Evolutionary conservation across 2,113 vertebrate genomes (phyloP), one percentile per base, ranked within the genome.

Genomic region (Sinocyclocheilus anophthalmus): DNA sequence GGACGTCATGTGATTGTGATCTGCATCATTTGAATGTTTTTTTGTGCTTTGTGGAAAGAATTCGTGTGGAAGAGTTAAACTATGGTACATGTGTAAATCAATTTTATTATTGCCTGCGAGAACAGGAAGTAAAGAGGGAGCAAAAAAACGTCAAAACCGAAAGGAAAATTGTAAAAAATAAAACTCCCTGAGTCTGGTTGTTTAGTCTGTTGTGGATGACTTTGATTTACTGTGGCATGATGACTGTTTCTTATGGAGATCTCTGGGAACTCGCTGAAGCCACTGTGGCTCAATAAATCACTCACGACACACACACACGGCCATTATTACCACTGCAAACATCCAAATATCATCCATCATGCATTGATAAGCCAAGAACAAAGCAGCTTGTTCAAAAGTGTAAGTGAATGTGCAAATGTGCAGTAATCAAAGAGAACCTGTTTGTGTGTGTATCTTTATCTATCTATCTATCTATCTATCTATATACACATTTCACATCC

Each of bases 201-300:
- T 48, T 48, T 30, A 84, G 73, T 76, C 24, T 53, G 57, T 42
- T 22, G 69, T 72, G 30, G 26, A 63, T 42, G 24, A 61, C 65
- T 78, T 55, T 78, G 75, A 42, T 63, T 79, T 86, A 73, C 39
- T 73, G 57, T n/a, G n/a, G 57, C 7, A 3, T 61, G 57, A 61
- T n/a, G 57, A 61, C 2, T n/a, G 42, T 83, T 83, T 70, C 84
- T 63, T 78, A 4, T 63, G 75, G 55, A 80, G 30, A 16, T 24
- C 81, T 85, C 75, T 42, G 5, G 72, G 67, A 70, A 72, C 18
- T 59, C 5, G 1, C 5, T 11, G 63, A 33, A 67, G 63, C 33
- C 75, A 39, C 55, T 76, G 33, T 4, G 48, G 12, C 45, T 61
- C 57, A 57, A 48, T 84, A 79, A 83, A 86, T 80, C 81, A 88